phyloP scores from a whole-genome alignment of 2,888 invertebrate genomes.

The Pherbina coryleti region DNA sequence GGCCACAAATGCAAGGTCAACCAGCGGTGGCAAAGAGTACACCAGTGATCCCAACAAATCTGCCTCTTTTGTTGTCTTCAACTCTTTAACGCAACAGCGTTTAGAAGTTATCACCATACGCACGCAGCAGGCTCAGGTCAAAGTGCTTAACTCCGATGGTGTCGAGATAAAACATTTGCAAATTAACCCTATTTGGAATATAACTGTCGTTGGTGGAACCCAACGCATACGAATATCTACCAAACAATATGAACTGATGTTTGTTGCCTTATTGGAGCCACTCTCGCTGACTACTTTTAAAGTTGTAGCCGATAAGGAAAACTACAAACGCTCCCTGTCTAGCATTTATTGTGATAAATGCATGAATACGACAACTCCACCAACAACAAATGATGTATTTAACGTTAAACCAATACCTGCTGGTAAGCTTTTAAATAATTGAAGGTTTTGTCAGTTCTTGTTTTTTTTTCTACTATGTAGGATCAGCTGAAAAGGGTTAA shows the following conservation, averaged over 20 bases:
- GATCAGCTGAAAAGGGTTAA: too few relatives aligned
- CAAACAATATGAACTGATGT: slow-evolving; percentile 76
- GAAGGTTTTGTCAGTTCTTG: too few relatives aligned
- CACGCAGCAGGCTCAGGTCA: slow-evolving; percentile 79
- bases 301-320: slow-evolving; percentile 67
- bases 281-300: slow-evolving; percentile 80
- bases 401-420: slow-evolving; percentile 79
- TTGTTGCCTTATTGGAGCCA: slow-evolving; percentile 84
- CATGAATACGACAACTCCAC: slow-evolving; percentile 62
- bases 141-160: slow-evolving; percentile 77
- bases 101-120: slow-evolving; percentile 83
- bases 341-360: slow-evolving; percentile 73
- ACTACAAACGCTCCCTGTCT: slow-evolving; percentile 67
- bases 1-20: neutral
- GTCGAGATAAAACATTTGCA: slow-evolving; percentile 78
- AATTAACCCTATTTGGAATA: slow-evolving; percentile 88
- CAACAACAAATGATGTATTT: slow-evolving; percentile 59
- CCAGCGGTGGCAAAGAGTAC: slow-evolving; percentile 56
- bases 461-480: too few relatives aligned
- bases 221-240: slow-evolving; percentile 72
- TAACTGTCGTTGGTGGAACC: slow-evolving; percentile 70
- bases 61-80: slow-evolving; percentile 80
- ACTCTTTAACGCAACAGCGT: slow-evolving; percentile 83
- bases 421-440: slow-evolving; percentile 47
- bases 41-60: slow-evolving; percentile 65